Base-by-base conservation (phyloP, 1,140 invertebrate species). In the Scaptomyza hsui region DNA sequence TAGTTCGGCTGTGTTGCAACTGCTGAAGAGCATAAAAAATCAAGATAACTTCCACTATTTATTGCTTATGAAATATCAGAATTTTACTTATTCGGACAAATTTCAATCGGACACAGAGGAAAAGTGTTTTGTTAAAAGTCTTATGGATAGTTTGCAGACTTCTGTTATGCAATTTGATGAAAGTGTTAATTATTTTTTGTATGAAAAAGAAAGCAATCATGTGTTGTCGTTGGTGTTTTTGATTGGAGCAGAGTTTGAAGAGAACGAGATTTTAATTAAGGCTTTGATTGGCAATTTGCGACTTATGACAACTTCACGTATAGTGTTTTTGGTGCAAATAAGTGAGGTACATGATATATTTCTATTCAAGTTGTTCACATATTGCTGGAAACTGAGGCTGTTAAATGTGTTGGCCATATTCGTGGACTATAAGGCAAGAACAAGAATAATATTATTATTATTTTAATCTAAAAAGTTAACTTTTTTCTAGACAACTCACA, bases 341-440 rank as follows among this genome's bases (percentile, higher is more conserved):
- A 37, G 15, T 0, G 42, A 19, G 5, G 24, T 9, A 0, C 41
- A 52, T 15, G 48, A 63, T 7, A 13, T 7, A 0, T 32, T 64
- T 6, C 37, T 79, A 0, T 41, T 42, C 10, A 26, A 77, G 29
- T 32, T 90, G 4, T 90, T 90, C 24, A 21, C 49, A 0, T 37
- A 53, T n/a, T 86, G 89, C 67, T 89, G 89, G 89, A 44, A 55
- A 26, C 49, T 51, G 15, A 79, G 75, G 4, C 29, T 90, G 10
- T 39, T 86, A 6, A 90, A 90, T 78, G 83, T 79, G 0, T n/a
- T 81, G 1, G 83, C 65, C 4, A 4, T 90, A 0, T 70, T 82
- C 35, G 48, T 21, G 1, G 56, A 89, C 24, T 75, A 52, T 41
- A 53, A 86, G 71, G 89, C 90, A 29, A 18, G 59, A 4, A 0